A percentile compares a stretch with the other conserved stretches of the same genome.
Evolutionary conservation across 2,113 vertebrate genomes (phyloP).

Genomic region (Menura novaehollandiae): DNA sequence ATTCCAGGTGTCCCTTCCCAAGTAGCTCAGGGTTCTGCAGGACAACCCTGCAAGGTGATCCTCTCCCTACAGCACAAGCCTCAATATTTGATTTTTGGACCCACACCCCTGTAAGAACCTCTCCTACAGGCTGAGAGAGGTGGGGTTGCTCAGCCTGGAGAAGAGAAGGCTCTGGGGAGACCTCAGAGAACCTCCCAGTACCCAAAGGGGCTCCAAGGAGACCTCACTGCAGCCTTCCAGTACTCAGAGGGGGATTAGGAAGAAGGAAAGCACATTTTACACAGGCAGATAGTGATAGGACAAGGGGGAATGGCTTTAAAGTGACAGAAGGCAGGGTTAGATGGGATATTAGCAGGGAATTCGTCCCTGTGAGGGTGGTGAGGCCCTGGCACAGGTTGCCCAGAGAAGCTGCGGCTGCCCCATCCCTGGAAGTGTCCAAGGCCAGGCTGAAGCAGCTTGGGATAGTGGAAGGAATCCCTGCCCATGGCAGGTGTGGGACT

Average conservation of each 20-base stretch:
- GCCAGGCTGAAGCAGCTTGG: neutral
- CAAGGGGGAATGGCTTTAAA: neutral
- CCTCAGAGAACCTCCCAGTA: neutral
- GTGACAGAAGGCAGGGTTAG: neutral
- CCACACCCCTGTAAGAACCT: neutral
- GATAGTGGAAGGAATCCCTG: neutral
- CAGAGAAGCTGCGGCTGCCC: neutral
- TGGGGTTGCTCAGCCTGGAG: neutral
- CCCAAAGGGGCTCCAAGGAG: neutral
- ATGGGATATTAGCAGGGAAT: rapidly evolving
- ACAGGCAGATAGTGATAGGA: neutral
- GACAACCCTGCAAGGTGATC: neutral
- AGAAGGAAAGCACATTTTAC: neutral
- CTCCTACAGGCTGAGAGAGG: neutral
- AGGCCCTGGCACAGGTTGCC: neutral
- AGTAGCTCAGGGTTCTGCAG: neutral
- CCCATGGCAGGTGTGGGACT: no score
- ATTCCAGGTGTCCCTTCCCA: neutral
- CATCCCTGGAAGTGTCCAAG: neutral
- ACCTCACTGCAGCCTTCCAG: neutral
- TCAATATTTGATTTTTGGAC: neutral
- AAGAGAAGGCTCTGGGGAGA: neutral
- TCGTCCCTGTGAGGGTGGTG: rapidly evolving
- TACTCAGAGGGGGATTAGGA: rapidly evolving
- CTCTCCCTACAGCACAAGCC: rapidly evolving